Percentiles rank a stretch among this genome's conserved stretches.
Conservation (phyloP, 2,888 invertebrate species). For the Uloborus plumipes region DNA sequence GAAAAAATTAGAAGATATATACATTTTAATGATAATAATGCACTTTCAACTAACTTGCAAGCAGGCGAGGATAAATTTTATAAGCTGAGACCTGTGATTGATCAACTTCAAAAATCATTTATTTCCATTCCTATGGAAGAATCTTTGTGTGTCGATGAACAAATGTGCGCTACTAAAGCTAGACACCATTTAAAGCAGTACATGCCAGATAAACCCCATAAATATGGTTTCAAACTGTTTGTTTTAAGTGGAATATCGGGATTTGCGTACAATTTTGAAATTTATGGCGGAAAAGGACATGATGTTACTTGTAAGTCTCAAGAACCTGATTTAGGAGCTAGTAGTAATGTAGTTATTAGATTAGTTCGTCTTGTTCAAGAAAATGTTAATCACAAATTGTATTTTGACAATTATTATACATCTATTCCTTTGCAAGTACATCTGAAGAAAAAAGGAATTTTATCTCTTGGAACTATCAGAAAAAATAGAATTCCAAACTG, state of each 20-base stretch:
- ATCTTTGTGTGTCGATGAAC: neutral
- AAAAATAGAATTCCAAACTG: too few species aligned
- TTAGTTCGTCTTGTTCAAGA: neutral
- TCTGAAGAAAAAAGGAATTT: neutral
- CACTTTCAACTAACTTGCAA: neutral
- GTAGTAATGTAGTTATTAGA: neutral
- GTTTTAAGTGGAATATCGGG: neutral
- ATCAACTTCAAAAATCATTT: too few species aligned
- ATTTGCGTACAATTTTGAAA: constrained; percentile 1
- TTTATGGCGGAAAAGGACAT: neutral
- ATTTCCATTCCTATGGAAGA: too few species aligned
- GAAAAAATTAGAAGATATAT: neutral
- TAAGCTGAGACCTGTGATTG: neutral
- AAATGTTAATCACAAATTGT: neutral
- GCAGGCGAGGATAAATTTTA: neutral
- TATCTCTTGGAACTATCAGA: too few species aligned
- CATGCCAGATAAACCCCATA: neutral
- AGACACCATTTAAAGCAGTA: neutral
- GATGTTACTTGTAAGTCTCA: neutral
- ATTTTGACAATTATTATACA: neutral
- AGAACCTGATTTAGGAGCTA: neutral
- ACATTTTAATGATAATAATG: constrained; percentile 10
- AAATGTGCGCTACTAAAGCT: neutral
- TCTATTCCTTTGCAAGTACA: neutral
- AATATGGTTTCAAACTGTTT: neutral